Base-by-base conservation (phyloP, 2,113 vertebrate genomes). In the Pituophis catenifer region DNA sequence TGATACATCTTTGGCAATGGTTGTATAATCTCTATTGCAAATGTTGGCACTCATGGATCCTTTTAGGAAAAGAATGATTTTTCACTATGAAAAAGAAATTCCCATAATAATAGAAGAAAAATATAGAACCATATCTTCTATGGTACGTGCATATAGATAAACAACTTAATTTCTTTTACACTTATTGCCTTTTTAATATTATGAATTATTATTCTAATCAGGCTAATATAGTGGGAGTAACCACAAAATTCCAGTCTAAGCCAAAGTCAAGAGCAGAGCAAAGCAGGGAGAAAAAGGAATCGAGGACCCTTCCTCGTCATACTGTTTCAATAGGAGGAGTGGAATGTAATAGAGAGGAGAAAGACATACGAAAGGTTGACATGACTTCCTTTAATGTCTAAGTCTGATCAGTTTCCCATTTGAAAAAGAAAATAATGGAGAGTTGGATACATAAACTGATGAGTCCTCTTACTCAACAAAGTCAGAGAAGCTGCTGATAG, bases 11-110 rank as follows among this genome's bases (percentile, higher is more conserved):
- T 93, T 95, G 89, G 62, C 3, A 48, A 54, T 17, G 58, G 52
- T 1, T 52, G 50, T 96, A 91, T 90, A 93, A 86, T 95, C 87
- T 91, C 93, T 96, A 95, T 95, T 95, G 91, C 94, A 97, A 93
- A 87, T 19, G 62, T 15, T 92, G 89, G 90, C 62, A 93, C 59
- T 29, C 0, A 92, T 92, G 94, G 92, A 88, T 95, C 50, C 70
- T 93, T 94, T 94, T 88, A 93, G 62, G 81, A 91, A 95, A 95
- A 94, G 24, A 95, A 97, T 93, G 38, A 89, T 33, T 94, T 91
- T 58, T 93, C 94, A 95, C 62, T 89, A 94, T 93, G 62, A 29
- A 58, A 57, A 48, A 94, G 5, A 89, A 21, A 86, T 88, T 90
- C n/a, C 92, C 93, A 75, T 81, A 91, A 48, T 48, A 38, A 90